Base-by-base conservation (phyloP, 2,113 vertebrate genomes). In the Ammodytes dubius region DNA sequence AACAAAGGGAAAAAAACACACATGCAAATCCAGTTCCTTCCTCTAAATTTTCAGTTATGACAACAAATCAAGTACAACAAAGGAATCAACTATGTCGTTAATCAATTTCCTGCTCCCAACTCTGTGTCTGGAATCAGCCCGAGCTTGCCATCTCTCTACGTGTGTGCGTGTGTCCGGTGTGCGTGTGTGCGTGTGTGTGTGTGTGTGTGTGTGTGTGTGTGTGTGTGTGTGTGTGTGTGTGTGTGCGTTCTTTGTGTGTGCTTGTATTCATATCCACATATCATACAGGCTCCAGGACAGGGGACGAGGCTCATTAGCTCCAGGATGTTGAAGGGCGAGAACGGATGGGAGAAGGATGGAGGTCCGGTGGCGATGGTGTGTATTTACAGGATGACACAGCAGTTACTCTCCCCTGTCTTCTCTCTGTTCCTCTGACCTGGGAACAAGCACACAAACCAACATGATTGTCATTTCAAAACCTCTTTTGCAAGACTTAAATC, bases 361-460 rank as follows among this genome's bases (percentile, higher is more conserved):
- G 92, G 80, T 77, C 57, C 19, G 69, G 74, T 37, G 67, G 91
- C 79, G 84, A 87, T 93, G 91, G 93, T 93, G 87, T 75, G 85
- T 79, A 88, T 94, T 96, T 97, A 99, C 96, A 99, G 97, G 93
- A 99, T 99, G 88, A 99, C 97, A 94, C 98, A 99, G 93, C 98
- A 99, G 94, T 99, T 99, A 94, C 97, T 99, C 94, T 99, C 97
- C 79, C 97, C 97, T 47, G 97, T 99, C 96, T 99, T 99, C 95
- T 99, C 98, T 89, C 98, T 96, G 87, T 99, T 99, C 93, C 98
- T 97, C 91, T 99, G 98, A 96, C 98, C 98, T 99, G 92, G 13
- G 72, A 87, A 69, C 70, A 93, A 85, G 47, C 76, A 86, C 70
- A 77, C 85, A 74, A 27, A 81, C 15, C 58, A 40, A 79, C 47